Base-by-base conservation (phyloP, 30 jellyfish, hydroid and myxozoan species). In the Aurelia coerulea region DNA sequence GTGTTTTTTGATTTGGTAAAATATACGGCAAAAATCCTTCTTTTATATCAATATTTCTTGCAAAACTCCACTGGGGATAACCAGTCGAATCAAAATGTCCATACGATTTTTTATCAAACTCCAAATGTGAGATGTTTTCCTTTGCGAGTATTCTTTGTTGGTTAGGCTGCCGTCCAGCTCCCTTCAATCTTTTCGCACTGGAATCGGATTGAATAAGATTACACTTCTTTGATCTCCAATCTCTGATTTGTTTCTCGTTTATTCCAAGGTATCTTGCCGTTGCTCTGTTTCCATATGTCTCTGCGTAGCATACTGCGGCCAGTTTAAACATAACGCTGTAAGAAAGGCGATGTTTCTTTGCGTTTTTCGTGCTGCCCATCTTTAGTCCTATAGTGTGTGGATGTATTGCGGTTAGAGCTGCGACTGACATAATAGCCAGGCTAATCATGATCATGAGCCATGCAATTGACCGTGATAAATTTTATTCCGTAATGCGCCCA, bases 271-370 rank as follows among this genome's bases (percentile, higher is more conserved):
- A 87, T 33, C 98, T 79, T 32, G 98, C 98, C 19, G 98, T 88
- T 10, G 98, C 98, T n/a, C 98, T 86, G 80, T 93, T 93, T 51
- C 98, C 98, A 46, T 93, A 92, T n/a, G 76, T 35, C 73, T 93
- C 98, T 41, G 98, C 97, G 74, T 93, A 94, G 23, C 97, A 19
- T 6, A 93, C 97, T 9, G 98, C 98, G 14, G 96, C 94, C 39
- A 88, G 62, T 73, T 93, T 93, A 82, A 93, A 93, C 35, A 95
- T 93, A 10, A 93, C 80, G 87, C 97, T 81, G 78, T 93, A 93
- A 35, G 92, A 83, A 29, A 83, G 80, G 19, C 92, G 92, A 79
- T 85, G 59, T 72, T 83, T 83, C 72, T 71, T 83, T 80, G 73
- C 73, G 10, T 1, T 46, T 46, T 46, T 46, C 12, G 56, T 46